Percentiles rank a stretch among this genome's conserved stretches.
Conservation (phyloP, 2,888 invertebrate genomes). For the Oligia strigilis region DNA sequence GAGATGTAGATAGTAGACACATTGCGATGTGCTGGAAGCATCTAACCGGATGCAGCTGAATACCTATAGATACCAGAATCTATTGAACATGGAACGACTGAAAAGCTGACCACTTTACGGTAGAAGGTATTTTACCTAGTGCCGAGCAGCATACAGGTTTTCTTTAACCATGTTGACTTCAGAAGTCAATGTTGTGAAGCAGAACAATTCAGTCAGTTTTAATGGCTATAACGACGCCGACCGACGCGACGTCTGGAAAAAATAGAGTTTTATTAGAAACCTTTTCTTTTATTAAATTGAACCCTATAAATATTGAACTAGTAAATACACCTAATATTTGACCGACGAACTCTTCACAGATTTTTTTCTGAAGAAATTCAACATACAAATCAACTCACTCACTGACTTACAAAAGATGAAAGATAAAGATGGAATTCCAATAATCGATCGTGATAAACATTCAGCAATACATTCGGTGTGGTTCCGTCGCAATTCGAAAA, state of each 20-base stretch:
- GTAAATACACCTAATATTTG: not conserved
- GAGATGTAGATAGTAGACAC: not conserved
- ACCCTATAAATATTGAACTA: not conserved
- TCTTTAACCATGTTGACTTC: not conserved
- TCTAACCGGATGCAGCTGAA: not conserved
- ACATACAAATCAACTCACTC: not conserved
- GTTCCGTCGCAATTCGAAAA: conserved; percentile 33
- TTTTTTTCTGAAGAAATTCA: not conserved
- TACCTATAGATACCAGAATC: too few relatives aligned
- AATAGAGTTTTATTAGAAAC: not conserved
- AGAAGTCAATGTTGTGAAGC: not conserved
- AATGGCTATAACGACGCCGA: not conserved
- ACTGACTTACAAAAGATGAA: not conserved
- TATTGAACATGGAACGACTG: not conserved
- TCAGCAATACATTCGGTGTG: conserved; percentile 18
- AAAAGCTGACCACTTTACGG: not conserved
- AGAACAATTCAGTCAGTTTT: too few relatives aligned
- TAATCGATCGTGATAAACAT: conserved; percentile 29
- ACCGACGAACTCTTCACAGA: not conserved
- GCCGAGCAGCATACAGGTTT: not conserved
- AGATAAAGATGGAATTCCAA: conserved; percentile 28
- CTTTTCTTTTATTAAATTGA: not conserved
- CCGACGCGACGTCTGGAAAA: not conserved
- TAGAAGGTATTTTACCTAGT: not conserved
- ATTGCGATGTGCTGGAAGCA: too few relatives aligned